Percentiles rank a stretch among this genome's conserved stretches.
Evolutionary conservation across 2,888 invertebrate species (phyloP).

Genomic region (Mamestra brassicae): DNA sequence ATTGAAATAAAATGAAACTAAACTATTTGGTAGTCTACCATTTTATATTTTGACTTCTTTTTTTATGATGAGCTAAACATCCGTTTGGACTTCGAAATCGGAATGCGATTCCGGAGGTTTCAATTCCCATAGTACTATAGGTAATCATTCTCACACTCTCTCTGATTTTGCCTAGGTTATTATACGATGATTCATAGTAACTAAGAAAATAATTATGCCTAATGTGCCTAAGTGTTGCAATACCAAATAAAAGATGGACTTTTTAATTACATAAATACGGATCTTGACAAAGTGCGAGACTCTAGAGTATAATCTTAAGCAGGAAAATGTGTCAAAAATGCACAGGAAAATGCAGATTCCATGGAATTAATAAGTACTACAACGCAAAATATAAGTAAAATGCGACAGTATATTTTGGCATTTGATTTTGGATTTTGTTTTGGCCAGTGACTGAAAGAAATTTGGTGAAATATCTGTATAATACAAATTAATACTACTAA

Average conservation of each 20-base stretch:
- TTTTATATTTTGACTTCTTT: constrained; percentile 1
- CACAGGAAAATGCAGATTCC: constrained; percentile 5
- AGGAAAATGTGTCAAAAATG: background rate
- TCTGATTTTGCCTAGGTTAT: background rate
- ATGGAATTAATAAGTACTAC: background rate
- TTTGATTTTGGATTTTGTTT: background rate
- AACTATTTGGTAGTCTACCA: constrained; percentile 7
- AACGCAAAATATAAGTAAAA: background rate
- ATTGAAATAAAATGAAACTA: constrained; percentile 80
- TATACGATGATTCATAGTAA: too few relatives aligned
- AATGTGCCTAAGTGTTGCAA: too few relatives aligned
- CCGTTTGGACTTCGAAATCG: background rate
- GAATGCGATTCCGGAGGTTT: background rate
- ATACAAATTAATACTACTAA: background rate
- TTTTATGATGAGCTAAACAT: background rate
- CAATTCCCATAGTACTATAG: background rate
- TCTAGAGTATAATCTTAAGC: background rate
- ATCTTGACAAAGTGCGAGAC: too few relatives aligned
- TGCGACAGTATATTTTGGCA: background rate
- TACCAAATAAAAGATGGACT: too few relatives aligned
- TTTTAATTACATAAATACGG: too few relatives aligned
- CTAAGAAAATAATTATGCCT: too few relatives aligned
- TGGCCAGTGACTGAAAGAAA: background rate
- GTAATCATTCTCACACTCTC: background rate
- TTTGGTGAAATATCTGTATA: background rate